Base-by-base conservation (phyloP, 2,113 vertebrate species). In the Rhegmatorhina hoffmannsi region DNA sequence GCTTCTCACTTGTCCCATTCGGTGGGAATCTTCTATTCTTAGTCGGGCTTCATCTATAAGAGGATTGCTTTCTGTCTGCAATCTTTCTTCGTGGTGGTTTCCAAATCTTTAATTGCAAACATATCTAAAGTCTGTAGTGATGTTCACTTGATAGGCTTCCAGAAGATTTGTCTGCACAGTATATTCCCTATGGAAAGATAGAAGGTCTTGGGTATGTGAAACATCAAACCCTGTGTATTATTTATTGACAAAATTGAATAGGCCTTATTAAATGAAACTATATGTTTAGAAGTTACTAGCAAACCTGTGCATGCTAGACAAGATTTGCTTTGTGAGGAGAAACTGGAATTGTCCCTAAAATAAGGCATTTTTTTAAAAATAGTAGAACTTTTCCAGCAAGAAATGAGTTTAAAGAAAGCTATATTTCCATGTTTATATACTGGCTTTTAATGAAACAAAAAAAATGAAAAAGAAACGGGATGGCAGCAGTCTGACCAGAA, bases 41-140 rank as follows among this genome's bases (percentile, higher is more conserved):
- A 29, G 5, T 8, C 34, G 44, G 40, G 4, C 0, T n/a, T 1
- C 3, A 44, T 29, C 23, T 1, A 0, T 21, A 18, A 23, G 26
- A 59, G 21, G 29, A 14, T 18, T 83, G 8, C 13, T 80, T 50
- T 38, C 24, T 67, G 16, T 46, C 9, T 68, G 33, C 25, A 6
- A 0, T 56, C 12, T 24, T 70, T 76, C 10, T 58, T 60, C 12
- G 3, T n/a, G 10, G 33, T 36, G 15, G 4, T n/a, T 91, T 50
- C 46, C 6, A 50, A 5, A 47, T 24, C 36, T n/a, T 79, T 64
- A 34, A 53, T 62, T 84, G 24, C 7, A 26, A 52, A 13, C 1
- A 0, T 55, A 11, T 4, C 25, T 78, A 26, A 59, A 74, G 82
- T 50, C 24, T 78, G 1, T 74, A 49, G 25, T 18, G 29, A 23